Base-by-base conservation (phyloP, 2,113 vertebrate species). In the Anseranas semipalmata region DNA sequence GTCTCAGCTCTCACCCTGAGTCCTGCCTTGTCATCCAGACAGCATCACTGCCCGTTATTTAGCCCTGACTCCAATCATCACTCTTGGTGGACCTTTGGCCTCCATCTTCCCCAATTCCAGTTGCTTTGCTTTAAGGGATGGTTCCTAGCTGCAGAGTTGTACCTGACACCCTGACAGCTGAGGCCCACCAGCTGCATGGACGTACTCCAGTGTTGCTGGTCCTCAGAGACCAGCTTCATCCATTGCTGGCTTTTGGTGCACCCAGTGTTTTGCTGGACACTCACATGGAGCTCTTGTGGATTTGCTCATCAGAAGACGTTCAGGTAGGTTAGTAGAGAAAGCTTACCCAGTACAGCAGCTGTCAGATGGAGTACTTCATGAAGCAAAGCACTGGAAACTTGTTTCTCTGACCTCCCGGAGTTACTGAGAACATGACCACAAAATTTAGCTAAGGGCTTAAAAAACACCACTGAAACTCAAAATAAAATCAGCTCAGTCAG, bases 11-110 rank as follows among this genome's bases (percentile, higher is more conserved):
- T 52, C 33, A 28, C 11, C 27, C 9, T 2, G 0, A 21, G 37
- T 62, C 32, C 46, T 19, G 19, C 8, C 0, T 1, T 0, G 0
- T 19, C 39, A 35, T 12, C 59, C 46, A 62, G n/a, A 12, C 11
- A 5, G 1, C 46, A 28, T 58, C 15, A 0, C 12, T n/a, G 46
- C 27, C 19, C 2, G 1, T 15, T 20, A 3, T 24, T 41, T 59
- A 12, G 3, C 46, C 39, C 41, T 25, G 46, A 37, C 9, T 5
- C 15, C 7, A 2, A 0, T 24, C 6, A 25, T 21, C 27, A 12
- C 21, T 60, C 39, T 3, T 1, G 12, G 15, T 3, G 55, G 66
- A 73, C 24, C 20, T 48, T 16, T 24, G 8, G n/a, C 25, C 33
- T 55, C 73, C 37, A 33, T 56, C 13, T 2, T 45, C 32, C 13